Conservation (phyloP, 2,888 invertebrate genomes). For the Drosophila recens region DNA sequence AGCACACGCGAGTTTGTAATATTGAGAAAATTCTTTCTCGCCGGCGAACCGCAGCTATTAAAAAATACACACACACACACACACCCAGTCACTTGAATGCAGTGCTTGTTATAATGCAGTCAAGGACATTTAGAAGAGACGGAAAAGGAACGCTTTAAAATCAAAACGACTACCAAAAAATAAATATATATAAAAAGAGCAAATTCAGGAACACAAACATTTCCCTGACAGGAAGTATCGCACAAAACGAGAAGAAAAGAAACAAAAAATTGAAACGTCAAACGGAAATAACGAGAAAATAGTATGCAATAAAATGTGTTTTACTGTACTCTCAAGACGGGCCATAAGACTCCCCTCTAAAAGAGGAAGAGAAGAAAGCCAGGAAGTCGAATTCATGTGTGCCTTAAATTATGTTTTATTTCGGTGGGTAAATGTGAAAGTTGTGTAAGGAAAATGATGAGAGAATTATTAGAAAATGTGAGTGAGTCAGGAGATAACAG, state of each 20-base stretch:
- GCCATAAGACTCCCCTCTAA: constrained; percentile 6
- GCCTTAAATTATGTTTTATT: constrained; percentile 21
- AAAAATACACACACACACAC: constrained; percentile 38
- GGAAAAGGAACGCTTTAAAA: constrained; percentile 46
- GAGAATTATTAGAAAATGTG: background rate
- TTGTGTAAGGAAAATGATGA: constrained; percentile 1
- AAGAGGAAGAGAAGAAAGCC: constrained; percentile 3
- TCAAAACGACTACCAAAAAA: constrained; percentile 23
- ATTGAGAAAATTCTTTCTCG: constrained; percentile 55
- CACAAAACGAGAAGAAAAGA: constrained; percentile 27
- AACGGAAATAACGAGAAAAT: constrained; percentile 75
- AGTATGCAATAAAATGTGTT: constrained; percentile 70
- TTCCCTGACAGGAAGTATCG: constrained; percentile 34
- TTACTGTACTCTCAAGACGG: constrained; percentile 28
- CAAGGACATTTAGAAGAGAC: constrained; percentile 64
- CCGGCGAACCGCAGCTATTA: constrained; percentile 52
- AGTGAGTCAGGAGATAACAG: background rate
- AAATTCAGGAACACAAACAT: constrained; percentile 28
- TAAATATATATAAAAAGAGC: constrained; percentile 28
- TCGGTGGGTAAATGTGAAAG: constrained; percentile 5
- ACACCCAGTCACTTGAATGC: constrained; percentile 20
- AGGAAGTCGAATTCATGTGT: constrained; percentile 40
- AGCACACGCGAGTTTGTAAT: constrained; percentile 67
- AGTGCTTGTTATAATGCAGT: constrained; percentile 60
- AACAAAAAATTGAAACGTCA: constrained; percentile 55